Conservation (phyloP, 1,140 invertebrate species). For the Pogonomyrmex californicus region DNA sequence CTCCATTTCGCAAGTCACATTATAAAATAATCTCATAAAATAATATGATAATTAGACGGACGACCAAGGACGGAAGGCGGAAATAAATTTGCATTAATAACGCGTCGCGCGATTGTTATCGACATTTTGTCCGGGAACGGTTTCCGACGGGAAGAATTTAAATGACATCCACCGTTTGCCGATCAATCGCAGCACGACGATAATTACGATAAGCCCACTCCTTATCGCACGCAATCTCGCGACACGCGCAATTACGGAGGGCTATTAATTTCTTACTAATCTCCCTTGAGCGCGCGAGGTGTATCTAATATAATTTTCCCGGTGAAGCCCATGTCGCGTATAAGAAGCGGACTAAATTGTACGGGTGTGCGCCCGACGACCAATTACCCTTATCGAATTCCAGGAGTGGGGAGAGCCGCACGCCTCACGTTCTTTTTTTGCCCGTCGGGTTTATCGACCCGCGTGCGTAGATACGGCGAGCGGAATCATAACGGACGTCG, state of each 20-base stretch:
- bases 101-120: neutral
- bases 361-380: neutral
- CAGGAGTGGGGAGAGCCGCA: neutral
- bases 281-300: slow-evolving; percentile 15
- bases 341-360: slow-evolving; percentile 55
- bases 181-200: slow-evolving; percentile 47
- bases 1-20: neutral
- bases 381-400: slow-evolving; percentile 51
- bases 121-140: slow-evolving; percentile 13
- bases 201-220: slow-evolving; percentile 21
- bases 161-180: slow-evolving; percentile 16
- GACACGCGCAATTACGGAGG: slow-evolving; percentile 22
- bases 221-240: slow-evolving; percentile 44
- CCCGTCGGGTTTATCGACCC: slow-evolving; percentile 45
- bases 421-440: slow-evolving; percentile 1
- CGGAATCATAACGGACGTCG: slow-evolving; percentile 29
- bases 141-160: neutral
- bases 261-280: slow-evolving; percentile 60
- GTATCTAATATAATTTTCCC: slow-evolving; percentile 54
- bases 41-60: slow-evolving; percentile 11
- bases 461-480: slow-evolving; percentile 20
- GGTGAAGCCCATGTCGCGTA: slow-evolving; percentile 14
- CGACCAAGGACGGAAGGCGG: neutral
- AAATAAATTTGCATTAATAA: slow-evolving; percentile 34
- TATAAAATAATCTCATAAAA: neutral